These are phyloP conservation scores for Drosophila parabipectinata DNA, from an alignment of 1,140 invertebrate genomes.

Conservation along the genomic window DNA sequence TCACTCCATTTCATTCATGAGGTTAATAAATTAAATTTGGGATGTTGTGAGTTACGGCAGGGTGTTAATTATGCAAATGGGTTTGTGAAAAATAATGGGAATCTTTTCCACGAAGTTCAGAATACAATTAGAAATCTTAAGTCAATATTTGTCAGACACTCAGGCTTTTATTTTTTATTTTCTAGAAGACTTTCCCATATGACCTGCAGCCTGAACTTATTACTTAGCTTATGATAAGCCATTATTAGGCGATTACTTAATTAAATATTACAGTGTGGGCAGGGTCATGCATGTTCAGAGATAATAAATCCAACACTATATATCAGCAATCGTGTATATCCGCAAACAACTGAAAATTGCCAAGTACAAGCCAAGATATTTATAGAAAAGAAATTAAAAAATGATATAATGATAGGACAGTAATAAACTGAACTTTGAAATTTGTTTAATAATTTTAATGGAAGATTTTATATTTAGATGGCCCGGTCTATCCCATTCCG, in stretches of 20 bases:
- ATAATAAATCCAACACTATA: constrained; percentile 44
- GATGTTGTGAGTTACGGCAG: not conserved
- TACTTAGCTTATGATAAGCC: constrained; percentile 10
- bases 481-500: constrained; percentile 66
- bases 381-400: not conserved
- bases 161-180: too few relatives aligned
- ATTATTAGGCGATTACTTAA: constrained; percentile 20
- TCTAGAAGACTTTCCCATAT: not conserved
- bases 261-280: constrained; percentile 20
- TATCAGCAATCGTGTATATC: not conserved
- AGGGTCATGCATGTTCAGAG: constrained; percentile 41
- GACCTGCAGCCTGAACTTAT: not conserved
- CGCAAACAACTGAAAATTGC: constrained; percentile 21
- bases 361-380: constrained; percentile 12
- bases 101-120: not conserved
- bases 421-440: constrained; percentile 12
- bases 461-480: constrained; percentile 38
- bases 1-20: constrained; percentile 3
- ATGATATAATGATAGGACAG: constrained; percentile 13
- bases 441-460: constrained; percentile 18
- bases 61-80: not conserved
- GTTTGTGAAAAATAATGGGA: not conserved
- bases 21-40: constrained; percentile 6
- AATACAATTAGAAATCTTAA: not conserved
- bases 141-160: not conserved